Conservation (phyloP, 2,888 invertebrate genomes). For the Thecophora atra region DNA sequence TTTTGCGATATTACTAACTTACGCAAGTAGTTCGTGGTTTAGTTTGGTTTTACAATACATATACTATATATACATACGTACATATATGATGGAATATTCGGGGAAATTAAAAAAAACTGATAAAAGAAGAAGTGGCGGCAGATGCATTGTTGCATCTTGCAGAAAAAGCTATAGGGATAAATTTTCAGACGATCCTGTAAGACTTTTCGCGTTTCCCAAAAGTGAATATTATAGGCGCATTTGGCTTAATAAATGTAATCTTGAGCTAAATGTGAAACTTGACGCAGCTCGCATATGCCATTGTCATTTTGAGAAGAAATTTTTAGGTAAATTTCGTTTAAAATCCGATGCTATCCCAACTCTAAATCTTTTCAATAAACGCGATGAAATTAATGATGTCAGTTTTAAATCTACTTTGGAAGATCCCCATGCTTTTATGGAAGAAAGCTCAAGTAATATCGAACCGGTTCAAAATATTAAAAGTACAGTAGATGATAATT, state of each 20-base stretch:
- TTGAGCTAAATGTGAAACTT: not conserved
- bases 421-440: not conserved
- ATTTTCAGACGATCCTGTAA: not conserved
- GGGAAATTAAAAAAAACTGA: no score
- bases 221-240: not conserved
- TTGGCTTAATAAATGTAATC: not conserved
- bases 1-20: no score
- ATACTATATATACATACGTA: no score
- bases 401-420: not conserved
- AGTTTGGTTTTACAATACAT: no score
- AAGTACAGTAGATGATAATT: no score
- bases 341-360: not conserved
- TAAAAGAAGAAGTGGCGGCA: not conserved
- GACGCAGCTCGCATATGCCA: not conserved
- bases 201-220: not conserved
- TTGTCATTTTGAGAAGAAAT: slow-evolving; percentile 1
- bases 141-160: not conserved
- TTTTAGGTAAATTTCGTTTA: not conserved
- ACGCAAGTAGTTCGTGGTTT: no score
- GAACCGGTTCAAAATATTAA: not conserved
- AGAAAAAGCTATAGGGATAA: not conserved
- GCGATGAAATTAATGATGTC: not conserved
- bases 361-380: not conserved
- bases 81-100: no score
- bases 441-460: not conserved